Conservation (phyloP, 2,888 invertebrate genomes). For the Chrysina gloriosa region DNA sequence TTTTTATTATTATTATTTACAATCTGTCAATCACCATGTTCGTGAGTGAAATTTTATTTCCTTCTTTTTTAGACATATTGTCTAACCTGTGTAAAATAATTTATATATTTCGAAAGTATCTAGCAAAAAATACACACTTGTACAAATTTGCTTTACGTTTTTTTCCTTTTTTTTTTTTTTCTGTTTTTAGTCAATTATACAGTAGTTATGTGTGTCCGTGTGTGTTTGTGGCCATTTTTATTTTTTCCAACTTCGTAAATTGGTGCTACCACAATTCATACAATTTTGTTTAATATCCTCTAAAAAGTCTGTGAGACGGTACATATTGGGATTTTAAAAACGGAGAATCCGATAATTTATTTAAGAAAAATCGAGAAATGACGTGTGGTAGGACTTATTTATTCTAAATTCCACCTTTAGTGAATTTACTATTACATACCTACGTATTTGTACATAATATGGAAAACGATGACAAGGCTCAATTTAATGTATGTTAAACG, state of each 20-base stretch:
- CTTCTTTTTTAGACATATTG: slow-evolving; percentile 41
- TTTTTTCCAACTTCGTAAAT: slow-evolving; percentile 10
- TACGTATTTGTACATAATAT: slow-evolving; percentile 26
- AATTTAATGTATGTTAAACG: slow-evolving; percentile 30
- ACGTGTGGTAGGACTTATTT: slow-evolving; percentile 17
- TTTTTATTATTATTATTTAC: background rate
- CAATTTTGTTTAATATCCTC: background rate
- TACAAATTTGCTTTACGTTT: slow-evolving; percentile 41
- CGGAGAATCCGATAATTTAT: background rate
- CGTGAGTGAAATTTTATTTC: slow-evolving; percentile 27
- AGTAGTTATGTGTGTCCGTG: slow-evolving; percentile 26
- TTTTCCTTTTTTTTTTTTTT: slow-evolving; percentile 30
- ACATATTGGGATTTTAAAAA: background rate
- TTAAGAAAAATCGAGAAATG: too few species aligned
- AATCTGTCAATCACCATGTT: background rate
- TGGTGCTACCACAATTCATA: slow-evolving; percentile 6
- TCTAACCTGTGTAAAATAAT: slow-evolving; percentile 39
- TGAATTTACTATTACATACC: slow-evolving; percentile 22
- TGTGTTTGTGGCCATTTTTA: slow-evolving; percentile 25
- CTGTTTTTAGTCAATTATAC: slow-evolving; percentile 30
- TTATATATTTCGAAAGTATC: slow-evolving; percentile 29
- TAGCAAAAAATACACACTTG: slow-evolving; percentile 30
- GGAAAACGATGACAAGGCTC: slow-evolving; percentile 28
- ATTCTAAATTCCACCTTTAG: slow-evolving; percentile 19
- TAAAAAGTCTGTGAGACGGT: background rate